Evolutionary conservation across 2,113 vertebrate genomes (phyloP), one percentile per base, ranked within the genome.

Genomic region (Phyllostomus discolor): DNA sequence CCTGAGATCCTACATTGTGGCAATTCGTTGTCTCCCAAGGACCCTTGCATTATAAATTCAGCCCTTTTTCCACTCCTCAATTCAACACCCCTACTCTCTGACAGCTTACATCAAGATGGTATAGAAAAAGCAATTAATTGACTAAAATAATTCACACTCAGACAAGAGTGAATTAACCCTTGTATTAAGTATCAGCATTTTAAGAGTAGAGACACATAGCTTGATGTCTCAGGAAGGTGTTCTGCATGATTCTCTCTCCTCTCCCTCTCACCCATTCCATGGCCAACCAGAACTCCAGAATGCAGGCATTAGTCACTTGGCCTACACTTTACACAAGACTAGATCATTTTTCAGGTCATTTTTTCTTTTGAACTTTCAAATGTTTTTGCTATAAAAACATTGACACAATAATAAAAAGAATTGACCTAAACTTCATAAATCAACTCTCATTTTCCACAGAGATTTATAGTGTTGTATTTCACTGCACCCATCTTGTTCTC

Each of bases 301-400:
- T 4, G 22, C 41, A 64, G 73, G 41, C 62, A 50, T 17, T 38
- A 33, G 67, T 28, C 52, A 76, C 52, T 31, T 54, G 75, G 48
- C 15, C 43, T 72, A 54, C 81, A 66, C 86, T 91, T 92, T 52
- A 22, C 75, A 79, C 66, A 90, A 76, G 80, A 84, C 50, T 69
- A 76, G 57, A 90, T 84, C 43, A 86, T 79, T 78, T 79, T 80
- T 72, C 38, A 38, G 35, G 64, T 76, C 84, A 19, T 15, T 93
- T 73, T 87, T 92, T 64, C 59, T 84, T 88, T 93, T 90, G 54
- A 95, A 91, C 52, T 80, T 97, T 28, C n/a, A 33, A 41, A 66
- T 50, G 67, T 79, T 88, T 76, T 81, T 96, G 33, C 28, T 54
- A 81, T 90, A 67, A 93, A 92, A 76, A 83, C 67, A 83, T 38